These are phyloP conservation scores for Propsilocerus akamusi DNA, from an alignment of 1,140 invertebrate species.

Conservation along the genomic window DNA sequence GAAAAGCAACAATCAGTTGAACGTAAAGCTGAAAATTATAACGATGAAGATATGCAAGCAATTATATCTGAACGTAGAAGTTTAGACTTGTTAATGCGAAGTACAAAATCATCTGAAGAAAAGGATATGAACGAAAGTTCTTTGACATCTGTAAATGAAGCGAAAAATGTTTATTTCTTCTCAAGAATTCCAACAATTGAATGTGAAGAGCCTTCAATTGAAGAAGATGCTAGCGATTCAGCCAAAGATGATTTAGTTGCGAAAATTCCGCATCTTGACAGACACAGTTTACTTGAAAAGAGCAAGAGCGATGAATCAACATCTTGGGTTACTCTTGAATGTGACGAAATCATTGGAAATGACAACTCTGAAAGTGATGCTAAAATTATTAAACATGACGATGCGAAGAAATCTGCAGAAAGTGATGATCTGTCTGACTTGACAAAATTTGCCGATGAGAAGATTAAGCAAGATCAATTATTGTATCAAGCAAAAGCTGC, in stretches of 20 bases:
- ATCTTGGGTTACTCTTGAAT: constrained; percentile 37
- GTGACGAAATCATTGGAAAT: constrained; percentile 35
- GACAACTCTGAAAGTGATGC: constrained; percentile 26
- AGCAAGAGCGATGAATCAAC: constrained; percentile 39
- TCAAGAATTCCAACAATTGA: constrained; percentile 22
- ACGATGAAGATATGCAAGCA: constrained; percentile 36
- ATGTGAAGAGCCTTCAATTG: constrained; percentile 20
- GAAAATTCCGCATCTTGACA: constrained; percentile 16
- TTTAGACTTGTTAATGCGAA: constrained; percentile 26
- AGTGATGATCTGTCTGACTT: constrained; percentile 22
- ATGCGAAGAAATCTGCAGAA: constrained; percentile 18
- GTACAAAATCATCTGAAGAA: constrained; percentile 19
- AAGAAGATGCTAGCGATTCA: constrained; percentile 19
- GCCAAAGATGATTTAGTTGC: constrained; percentile 15
- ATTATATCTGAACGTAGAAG: constrained; percentile 37
- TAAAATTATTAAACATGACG: constrained; percentile 15
- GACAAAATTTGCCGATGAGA: constrained; percentile 10
- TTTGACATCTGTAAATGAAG: constrained; percentile 36
- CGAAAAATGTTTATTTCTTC: constrained; percentile 24
- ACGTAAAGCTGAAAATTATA: neutral
- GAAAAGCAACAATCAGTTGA: neutral
- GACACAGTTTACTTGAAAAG: constrained; percentile 19
- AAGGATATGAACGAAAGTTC: constrained; percentile 25
- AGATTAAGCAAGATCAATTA: neutral
- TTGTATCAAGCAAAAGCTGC: constrained; percentile 10